phyloP scores from a whole-genome alignment of 2,113 vertebrate genomes.

The Proteles cristata region DNA sequence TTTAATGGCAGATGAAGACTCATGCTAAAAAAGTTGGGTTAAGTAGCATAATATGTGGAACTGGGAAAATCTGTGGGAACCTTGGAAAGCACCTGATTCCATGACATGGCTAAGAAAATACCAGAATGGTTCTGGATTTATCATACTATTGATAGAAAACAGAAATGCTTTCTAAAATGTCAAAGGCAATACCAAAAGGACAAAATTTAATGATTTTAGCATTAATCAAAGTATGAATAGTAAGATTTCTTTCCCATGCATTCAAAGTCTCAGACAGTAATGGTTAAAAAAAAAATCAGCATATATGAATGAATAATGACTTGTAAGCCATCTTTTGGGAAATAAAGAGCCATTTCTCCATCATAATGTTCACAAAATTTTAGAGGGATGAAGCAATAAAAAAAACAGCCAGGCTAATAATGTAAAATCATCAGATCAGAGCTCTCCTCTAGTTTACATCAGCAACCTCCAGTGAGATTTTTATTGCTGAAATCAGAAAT shows the following conservation, averaged over 20 bases:
- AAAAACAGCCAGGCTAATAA: constrained; percentile 16
- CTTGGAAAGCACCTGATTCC: background rate
- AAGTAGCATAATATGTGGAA: background rate
- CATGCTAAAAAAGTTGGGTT: background rate
- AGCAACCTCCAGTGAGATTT: background rate
- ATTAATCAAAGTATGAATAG: background rate
- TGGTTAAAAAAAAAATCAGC: background rate
- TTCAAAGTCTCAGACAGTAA: background rate
- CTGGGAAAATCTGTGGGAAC: background rate
- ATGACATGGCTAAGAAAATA: background rate
- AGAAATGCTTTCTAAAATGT: background rate
- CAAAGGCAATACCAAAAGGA: background rate
- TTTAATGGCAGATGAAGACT: background rate
- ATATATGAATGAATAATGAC: background rate
- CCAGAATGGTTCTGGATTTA: background rate
- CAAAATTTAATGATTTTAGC: background rate
- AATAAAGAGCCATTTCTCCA: constrained; percentile 1
- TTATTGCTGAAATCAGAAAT: constrained; percentile 20
- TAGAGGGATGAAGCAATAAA: background rate
- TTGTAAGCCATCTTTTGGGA: background rate
- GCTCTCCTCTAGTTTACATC: constrained; percentile 23
- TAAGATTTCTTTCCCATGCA: background rate
- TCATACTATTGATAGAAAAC: background rate
- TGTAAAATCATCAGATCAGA: constrained; percentile 13
- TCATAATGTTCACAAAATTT: background rate